Evolutionary conservation across 2,888 invertebrate species (phyloP).

Genomic region (Drosophila monieri): DNA sequence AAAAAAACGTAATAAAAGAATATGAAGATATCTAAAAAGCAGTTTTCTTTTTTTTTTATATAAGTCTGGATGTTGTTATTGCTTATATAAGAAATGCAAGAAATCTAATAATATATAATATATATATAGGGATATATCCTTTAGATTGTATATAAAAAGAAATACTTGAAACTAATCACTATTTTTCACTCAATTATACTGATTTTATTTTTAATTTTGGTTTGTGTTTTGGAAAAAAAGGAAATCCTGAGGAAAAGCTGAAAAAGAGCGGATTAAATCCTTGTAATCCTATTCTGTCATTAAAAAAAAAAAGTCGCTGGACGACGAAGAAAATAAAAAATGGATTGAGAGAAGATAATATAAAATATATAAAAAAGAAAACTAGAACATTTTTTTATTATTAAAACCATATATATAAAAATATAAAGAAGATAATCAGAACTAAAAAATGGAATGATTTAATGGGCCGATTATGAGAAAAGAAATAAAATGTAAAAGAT

Average conservation of each 20-base stretch:
- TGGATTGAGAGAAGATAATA: conserved; percentile 10
- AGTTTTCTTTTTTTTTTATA: conserved; percentile 48
- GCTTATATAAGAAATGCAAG: conserved; percentile 20
- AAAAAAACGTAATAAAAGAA: conserved; percentile 7
- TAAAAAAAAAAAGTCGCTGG: conserved; percentile 69
- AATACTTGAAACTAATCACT: not conserved
- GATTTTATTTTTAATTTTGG: not conserved
- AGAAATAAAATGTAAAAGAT: conserved; percentile 14
- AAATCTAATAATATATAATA: conserved; percentile 4
- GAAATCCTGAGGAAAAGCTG: conserved; percentile 2
- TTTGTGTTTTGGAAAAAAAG: not conserved
- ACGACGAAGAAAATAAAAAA: conserved; percentile 62
- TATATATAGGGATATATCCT: conserved; percentile 7
- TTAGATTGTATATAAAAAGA: conserved; percentile 56
- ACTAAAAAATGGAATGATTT: not conserved
- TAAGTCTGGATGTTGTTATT: conserved; percentile 67
- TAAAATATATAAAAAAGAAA: conserved; percentile 12
- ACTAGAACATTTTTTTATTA: conserved; percentile 42
- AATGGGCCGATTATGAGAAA: not conserved
- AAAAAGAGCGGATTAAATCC: conserved; percentile 1
- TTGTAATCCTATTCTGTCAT: too few species aligned
- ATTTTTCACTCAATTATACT: not conserved
- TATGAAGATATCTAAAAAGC: conserved; percentile 17
- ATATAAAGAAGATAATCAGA: conserved; percentile 55
- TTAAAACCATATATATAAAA: conserved; percentile 44